Percentiles rank a stretch among this genome's conserved stretches.
phyloP scores from a whole-genome alignment of 1,140 invertebrate species.

The Alviniconcha marisindica region DNA sequence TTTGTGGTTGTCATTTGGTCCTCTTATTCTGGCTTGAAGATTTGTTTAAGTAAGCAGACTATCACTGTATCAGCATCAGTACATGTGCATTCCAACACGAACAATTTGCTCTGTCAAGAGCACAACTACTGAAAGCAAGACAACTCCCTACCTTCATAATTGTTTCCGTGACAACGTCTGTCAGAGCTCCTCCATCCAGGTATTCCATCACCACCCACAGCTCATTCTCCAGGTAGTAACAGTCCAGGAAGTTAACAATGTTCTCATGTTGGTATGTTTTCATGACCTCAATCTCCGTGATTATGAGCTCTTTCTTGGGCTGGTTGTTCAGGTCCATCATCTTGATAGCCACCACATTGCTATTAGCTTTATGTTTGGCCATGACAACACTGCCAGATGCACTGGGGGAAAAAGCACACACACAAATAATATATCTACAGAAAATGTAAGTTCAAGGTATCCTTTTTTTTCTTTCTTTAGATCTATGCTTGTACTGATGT shows the following conservation, averaged over 20 bases:
- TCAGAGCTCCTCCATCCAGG: conserved; percentile 79
- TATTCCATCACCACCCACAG: conserved; percentile 81
- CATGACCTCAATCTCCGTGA: conserved; percentile 79
- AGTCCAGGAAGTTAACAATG: conserved; percentile 87
- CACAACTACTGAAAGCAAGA: not conserved
- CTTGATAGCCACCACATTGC: conserved; percentile 78
- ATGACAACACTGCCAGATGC: conserved; percentile 78
- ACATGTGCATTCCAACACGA: not conserved
- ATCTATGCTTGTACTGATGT: no score
- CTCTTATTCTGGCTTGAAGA: no score
- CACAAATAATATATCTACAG: no score
- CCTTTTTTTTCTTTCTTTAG: no score
- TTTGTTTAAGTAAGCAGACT: no score
- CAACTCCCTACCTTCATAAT: conserved; percentile 73
- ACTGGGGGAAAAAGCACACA: conserved; percentile 60
- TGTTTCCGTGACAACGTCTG: conserved; percentile 80
- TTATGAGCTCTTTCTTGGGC: conserved; percentile 79
- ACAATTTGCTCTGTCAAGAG: no score
- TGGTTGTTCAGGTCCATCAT: conserved; percentile 78
- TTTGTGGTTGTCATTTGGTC: no score
- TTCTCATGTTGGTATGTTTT: conserved; percentile 75
- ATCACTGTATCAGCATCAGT: no score
- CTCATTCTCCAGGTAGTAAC: conserved; percentile 87
- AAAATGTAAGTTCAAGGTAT: no score
- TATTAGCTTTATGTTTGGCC: conserved; percentile 66